A percentile compares a stretch with the other conserved stretches of the same genome.
Evolutionary conservation across 2,113 vertebrate genomes (phyloP).

Genomic region (Camarhynchus parvulus): DNA sequence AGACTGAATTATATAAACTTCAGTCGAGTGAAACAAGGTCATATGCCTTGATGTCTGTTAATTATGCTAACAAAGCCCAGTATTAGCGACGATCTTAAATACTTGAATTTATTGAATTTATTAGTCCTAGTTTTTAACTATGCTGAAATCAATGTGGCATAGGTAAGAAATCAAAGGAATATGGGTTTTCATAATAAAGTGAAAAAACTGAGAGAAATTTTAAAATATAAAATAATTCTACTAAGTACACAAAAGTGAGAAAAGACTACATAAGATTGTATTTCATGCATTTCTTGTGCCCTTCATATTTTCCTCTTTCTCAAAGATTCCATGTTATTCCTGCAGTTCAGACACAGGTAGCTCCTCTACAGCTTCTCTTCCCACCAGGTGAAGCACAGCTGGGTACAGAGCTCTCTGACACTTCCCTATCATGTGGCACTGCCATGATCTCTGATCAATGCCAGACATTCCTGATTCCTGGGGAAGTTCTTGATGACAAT

Average conservation of each 20-base stretch:
- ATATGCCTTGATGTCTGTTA: not conserved
- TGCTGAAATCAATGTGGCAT: not conserved
- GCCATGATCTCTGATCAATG: rapidly evolving
- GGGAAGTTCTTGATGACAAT: not conserved
- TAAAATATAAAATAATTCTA: not conserved
- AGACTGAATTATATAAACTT: not conserved
- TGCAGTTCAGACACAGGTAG: not conserved
- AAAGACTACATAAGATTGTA: not conserved
- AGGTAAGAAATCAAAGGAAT: not conserved
- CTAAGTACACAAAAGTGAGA: not conserved
- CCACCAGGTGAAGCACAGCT: not conserved
- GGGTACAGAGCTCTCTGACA: not conserved
- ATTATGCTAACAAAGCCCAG: not conserved
- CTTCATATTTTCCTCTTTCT: not conserved
- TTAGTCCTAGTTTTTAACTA: not conserved
- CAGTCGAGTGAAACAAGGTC: constrained; percentile 9
- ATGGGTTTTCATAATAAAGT: not conserved
- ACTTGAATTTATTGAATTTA: not conserved
- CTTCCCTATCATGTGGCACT: not conserved
- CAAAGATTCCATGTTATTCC: not conserved
- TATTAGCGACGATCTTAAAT: not conserved
- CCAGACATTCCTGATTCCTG: not conserved
- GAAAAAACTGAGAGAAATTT: not conserved
- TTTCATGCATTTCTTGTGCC: not conserved
- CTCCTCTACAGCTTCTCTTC: not conserved